Conservation (phyloP, 2,888 invertebrate species). For the Harpagoxenus sublaevis region DNA sequence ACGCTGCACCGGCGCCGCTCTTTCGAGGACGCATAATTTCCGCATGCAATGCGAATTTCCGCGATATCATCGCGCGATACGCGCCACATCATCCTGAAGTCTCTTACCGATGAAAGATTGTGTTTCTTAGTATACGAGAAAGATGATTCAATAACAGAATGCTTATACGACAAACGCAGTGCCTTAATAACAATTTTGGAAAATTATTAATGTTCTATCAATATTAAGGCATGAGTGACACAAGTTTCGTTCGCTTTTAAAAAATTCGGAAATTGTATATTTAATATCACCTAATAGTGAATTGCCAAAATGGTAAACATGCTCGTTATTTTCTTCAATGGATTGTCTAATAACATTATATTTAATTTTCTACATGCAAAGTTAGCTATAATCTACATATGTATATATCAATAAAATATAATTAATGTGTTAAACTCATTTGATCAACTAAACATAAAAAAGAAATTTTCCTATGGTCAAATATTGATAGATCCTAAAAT, state of each 20-base stretch:
- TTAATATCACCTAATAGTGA: background rate
- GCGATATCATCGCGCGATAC: conserved; percentile 68
- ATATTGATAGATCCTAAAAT: background rate
- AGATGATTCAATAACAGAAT: background rate
- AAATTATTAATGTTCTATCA: background rate
- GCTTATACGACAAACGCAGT: background rate
- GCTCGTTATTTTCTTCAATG: background rate
- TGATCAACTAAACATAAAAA: background rate
- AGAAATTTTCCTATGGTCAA: background rate
- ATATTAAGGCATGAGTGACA: background rate
- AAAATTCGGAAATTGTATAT: background rate
- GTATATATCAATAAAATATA: background rate
- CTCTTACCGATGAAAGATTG: conserved; percentile 12
- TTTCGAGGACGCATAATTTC: conserved; percentile 73
- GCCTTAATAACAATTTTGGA: background rate
- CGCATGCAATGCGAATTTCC: conserved; percentile 74
- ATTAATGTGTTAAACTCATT: background rate
- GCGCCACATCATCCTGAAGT: conserved; percentile 19
- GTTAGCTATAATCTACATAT: background rate
- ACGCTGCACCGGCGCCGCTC: conserved; percentile 47
- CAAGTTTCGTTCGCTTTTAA: background rate
- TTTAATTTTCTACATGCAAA: background rate
- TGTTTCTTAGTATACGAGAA: background rate
- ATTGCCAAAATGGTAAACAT: background rate
- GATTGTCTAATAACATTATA: background rate